Evolutionary conservation across 2,888 invertebrate genomes (phyloP), one percentile per base, ranked within the genome.

Genomic region (Blastobasis lacticolella): DNA sequence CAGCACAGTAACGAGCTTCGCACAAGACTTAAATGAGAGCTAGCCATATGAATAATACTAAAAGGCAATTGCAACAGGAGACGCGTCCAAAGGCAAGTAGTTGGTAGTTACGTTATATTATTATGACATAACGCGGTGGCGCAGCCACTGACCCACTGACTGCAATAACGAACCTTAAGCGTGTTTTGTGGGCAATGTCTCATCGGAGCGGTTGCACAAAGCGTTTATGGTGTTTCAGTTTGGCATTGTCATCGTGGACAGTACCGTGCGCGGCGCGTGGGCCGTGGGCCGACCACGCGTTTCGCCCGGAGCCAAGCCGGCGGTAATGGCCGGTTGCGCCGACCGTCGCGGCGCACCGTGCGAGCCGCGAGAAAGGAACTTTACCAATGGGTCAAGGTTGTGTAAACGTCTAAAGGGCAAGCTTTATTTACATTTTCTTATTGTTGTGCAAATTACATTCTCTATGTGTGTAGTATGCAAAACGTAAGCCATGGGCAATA

Each of bases 311-410:
- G 23, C 23, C 23, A 23, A 23, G 23, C 23, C 23, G 23, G 23
- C 23, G 23, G 23, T 23, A 23, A 23, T 23, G 23, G 23, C 23
- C 23, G 23, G 23, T 23, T 23, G 23, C 23, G 23, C 23, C 23
- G 23, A 23, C 23, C 23, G 23, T 23, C 23, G 23, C 23, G 23
- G 23, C 23, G 23, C 23, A 23, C 23, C 23, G 23, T 23, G 23
- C 23, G 23, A 23, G 23, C 23, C 23, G 59, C 59, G 65, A 61
- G 71, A 75, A 72, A 75, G 67, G 60, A 63, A 63, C 58, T 68
- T 63, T 63, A 57, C 55, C 56, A 66, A 45, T 59, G 47, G 67
- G 73, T 66, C 77, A 76, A 76, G 74, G 75, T 71, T 67, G 60
- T 48, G 52, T 49, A 51, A 46, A 46, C n/a, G 44, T 38, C 49